These are phyloP conservation scores for Hypsibius dujardini DNA, from an alignment of 1,140 invertebrate species.

Conservation along the genomic window DNA sequence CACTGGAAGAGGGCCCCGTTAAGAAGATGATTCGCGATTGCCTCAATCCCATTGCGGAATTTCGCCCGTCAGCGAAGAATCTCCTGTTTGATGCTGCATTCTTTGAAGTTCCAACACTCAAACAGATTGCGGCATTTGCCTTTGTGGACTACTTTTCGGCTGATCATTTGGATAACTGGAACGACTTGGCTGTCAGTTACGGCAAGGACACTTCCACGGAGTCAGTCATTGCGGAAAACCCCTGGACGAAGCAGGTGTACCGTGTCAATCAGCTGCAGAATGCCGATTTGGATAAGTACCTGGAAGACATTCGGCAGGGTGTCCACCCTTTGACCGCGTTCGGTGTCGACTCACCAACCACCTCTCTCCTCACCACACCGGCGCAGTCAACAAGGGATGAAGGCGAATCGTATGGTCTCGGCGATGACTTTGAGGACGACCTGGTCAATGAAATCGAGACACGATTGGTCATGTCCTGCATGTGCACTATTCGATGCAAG, in stretches of 20 bases:
- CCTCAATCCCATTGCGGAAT: constrained; percentile 58
- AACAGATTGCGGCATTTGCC: constrained; percentile 74
- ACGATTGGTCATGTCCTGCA: constrained; percentile 10
- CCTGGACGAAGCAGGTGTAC: neutral
- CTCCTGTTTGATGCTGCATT: constrained; percentile 88
- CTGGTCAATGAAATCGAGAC: constrained; percentile 13
- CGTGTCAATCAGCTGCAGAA: constrained; percentile 29
- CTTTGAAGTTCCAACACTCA: constrained; percentile 92
- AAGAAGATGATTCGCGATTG: constrained; percentile 59
- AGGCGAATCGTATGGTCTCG: neutral
- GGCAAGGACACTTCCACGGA: constrained; percentile 6
- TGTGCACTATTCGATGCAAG: constrained; percentile 1
- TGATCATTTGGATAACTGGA: constrained; percentile 18
- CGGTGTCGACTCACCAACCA: constrained; percentile 29
- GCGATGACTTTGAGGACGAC: constrained; percentile 8
- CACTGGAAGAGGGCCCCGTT: constrained; percentile 30
- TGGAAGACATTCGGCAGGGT: constrained; percentile 92
- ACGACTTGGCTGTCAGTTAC: constrained; percentile 17
- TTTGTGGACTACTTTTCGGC: constrained; percentile 57
- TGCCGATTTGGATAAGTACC: constrained; percentile 84
- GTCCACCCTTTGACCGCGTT: constrained; percentile 92
- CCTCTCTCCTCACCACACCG: constrained; percentile 14
- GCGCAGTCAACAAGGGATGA: neutral
- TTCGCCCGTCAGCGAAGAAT: constrained; percentile 71
- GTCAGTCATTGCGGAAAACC: constrained; percentile 1